These are phyloP conservation scores for Battus philenor DNA, from an alignment of 1,140 invertebrate species.

Conservation along the genomic window DNA sequence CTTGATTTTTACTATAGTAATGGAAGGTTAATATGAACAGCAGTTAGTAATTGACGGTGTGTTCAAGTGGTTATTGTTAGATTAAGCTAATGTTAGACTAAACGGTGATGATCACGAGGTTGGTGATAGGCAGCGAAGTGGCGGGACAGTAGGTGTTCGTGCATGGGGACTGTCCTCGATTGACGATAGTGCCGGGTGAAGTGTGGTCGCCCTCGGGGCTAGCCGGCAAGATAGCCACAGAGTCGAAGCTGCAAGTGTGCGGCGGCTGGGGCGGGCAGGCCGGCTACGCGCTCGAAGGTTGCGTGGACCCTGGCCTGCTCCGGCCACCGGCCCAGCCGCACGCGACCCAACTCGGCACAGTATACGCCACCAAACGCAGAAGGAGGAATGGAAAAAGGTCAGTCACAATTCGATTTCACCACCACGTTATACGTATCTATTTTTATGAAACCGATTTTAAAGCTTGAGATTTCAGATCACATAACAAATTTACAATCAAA, in stretches of 20 bases:
- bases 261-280: constrained; percentile 57
- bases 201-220: constrained; percentile 7
- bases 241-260: constrained; percentile 63
- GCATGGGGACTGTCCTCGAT: neutral
- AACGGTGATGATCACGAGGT: no score
- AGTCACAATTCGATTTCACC: constrained; percentile 35
- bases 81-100: no score
- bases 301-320: constrained; percentile 61
- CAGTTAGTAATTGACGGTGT: no score
- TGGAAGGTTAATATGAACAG: no score
- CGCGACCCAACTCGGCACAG: constrained; percentile 92
- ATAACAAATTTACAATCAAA: no score
- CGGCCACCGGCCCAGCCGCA: constrained; percentile 65
- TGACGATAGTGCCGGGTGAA: constrained; percentile 9
- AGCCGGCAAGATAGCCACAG: constrained; percentile 66
- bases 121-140: no score
- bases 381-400: constrained; percentile 96
- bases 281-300: constrained; percentile 61
- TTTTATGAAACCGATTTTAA: no score
- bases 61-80: neutral
- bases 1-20: no score
- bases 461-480: no score
- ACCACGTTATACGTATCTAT: no score
- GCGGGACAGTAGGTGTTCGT: no score
- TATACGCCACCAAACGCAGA: constrained; percentile 95